Conservation (phyloP, 2,797 vertebrate genomes). For the Corythornis leucogaster region DNA sequence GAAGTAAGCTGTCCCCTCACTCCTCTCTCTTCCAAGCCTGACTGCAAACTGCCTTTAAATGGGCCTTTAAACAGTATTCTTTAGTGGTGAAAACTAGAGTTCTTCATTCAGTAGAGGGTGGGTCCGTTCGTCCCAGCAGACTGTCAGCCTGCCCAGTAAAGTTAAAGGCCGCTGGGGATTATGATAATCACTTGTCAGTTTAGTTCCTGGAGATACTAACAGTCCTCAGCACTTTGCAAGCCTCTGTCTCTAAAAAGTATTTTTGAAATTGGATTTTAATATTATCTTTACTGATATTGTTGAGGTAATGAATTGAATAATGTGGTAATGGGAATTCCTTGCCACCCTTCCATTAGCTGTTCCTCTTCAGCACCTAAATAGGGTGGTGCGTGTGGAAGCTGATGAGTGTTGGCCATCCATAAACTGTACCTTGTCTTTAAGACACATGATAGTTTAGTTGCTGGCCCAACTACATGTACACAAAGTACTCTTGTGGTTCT, state of each 20-base stretch:
- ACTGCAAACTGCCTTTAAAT: not conserved
- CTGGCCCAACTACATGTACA: not conserved
- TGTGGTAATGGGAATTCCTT: not conserved
- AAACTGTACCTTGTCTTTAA: not conserved
- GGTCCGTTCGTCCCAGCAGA: not conserved
- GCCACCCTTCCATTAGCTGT: not conserved
- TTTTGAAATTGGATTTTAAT: not conserved
- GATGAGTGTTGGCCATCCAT: not conserved
- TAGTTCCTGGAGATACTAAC: not conserved
- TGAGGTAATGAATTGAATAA: not conserved
- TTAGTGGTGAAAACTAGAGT: not conserved
- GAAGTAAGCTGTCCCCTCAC: slow-evolving; percentile 77
- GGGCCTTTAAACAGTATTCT: not conserved
- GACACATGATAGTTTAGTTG: not conserved
- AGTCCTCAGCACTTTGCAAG: not conserved
- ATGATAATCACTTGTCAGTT: not conserved
- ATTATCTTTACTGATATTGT: not conserved
- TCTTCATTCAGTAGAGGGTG: not conserved
- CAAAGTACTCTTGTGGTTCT: not conserved
- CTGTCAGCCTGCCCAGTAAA: not conserved
- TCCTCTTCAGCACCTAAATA: not conserved
- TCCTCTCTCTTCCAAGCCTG: not conserved
- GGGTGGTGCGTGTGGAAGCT: not conserved
- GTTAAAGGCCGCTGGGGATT: not conserved
- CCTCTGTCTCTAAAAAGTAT: not conserved